A percentile compares a stretch with the other conserved stretches of the same genome.
Conservation (phyloP, 2,113 vertebrate genomes). For the Orycteropus afer region DNA sequence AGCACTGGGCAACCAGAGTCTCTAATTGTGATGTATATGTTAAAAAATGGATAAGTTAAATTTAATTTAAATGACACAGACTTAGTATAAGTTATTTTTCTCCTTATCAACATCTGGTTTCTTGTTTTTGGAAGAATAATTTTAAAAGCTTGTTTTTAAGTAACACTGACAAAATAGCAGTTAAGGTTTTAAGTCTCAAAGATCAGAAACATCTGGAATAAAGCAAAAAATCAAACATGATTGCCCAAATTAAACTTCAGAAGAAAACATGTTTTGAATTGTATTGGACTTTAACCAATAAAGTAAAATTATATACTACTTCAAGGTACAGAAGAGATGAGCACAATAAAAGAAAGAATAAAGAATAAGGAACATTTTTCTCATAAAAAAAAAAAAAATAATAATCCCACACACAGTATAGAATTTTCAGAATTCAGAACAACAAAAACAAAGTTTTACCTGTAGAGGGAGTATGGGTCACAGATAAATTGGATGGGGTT, state of each 20-base stretch:
- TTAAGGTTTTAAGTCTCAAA: constrained; percentile 11
- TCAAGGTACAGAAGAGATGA: neutral
- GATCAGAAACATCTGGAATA: neutral
- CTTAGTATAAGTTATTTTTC: neutral
- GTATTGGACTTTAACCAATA: neutral
- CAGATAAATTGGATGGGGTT: neutral
- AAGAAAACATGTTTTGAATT: neutral
- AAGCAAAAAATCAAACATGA: neutral
- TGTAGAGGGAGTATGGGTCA: neutral
- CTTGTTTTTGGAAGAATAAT: neutral
- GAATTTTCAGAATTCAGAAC: neutral
- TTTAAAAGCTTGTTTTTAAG: neutral
- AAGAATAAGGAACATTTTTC: neutral
- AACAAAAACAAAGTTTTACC: neutral
- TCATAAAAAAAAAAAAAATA: no score
- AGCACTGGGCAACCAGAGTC: no score
- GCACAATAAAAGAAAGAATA: neutral
- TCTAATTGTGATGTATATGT: neutral
- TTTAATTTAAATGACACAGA: neutral
- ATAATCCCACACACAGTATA: neutral
- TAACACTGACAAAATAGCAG: constrained; percentile 1
- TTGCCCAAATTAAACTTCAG: neutral
- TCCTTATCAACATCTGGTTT: neutral
- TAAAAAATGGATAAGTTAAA: neutral
- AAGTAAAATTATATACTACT: neutral